phyloP scores from a whole-genome alignment of 2,113 vertebrate species.

The Echinops telfairi region DNA sequence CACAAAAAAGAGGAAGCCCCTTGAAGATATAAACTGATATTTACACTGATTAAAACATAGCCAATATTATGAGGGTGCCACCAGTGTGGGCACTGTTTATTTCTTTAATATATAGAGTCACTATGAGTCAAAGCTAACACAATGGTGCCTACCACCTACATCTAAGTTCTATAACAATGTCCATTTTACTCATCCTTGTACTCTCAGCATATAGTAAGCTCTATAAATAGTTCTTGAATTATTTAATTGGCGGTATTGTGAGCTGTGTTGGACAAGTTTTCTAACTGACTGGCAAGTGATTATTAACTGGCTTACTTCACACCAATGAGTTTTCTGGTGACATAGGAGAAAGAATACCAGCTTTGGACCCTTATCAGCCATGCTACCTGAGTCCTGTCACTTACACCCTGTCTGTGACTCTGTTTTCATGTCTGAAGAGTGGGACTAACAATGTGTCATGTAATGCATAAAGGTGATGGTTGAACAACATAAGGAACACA shows the following conservation, averaged over 20 bases:
- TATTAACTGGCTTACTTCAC: not conserved
- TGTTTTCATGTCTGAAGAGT: constrained; percentile 16
- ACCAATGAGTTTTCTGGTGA: not conserved
- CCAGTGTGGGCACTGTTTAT: too few relatives aligned
- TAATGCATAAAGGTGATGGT: not conserved
- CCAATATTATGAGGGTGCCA: too few relatives aligned
- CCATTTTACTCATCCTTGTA: too few relatives aligned
- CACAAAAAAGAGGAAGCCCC: too few relatives aligned
- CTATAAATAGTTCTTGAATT: constrained; percentile 11
- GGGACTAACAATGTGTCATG: not conserved
- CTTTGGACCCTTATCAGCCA: not conserved
- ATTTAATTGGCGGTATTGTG: not conserved
- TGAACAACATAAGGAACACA: not conserved
- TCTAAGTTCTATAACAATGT: too few relatives aligned
- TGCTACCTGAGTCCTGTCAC: not conserved
- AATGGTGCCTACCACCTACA: too few relatives aligned
- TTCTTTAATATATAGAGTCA: too few relatives aligned
- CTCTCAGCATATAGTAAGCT: too few relatives aligned
- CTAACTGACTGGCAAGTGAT: not conserved
- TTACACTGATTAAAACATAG: too few relatives aligned
- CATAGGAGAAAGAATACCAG: not conserved
- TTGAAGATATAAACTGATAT: too few relatives aligned
- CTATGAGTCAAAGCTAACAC: too few relatives aligned
- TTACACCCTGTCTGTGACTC: not conserved
- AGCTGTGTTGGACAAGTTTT: not conserved